Evolutionary conservation across 2,797 vertebrate genomes (phyloP), one percentile per base, ranked within the genome.

Genomic region (Sebastes dallii): DNA sequence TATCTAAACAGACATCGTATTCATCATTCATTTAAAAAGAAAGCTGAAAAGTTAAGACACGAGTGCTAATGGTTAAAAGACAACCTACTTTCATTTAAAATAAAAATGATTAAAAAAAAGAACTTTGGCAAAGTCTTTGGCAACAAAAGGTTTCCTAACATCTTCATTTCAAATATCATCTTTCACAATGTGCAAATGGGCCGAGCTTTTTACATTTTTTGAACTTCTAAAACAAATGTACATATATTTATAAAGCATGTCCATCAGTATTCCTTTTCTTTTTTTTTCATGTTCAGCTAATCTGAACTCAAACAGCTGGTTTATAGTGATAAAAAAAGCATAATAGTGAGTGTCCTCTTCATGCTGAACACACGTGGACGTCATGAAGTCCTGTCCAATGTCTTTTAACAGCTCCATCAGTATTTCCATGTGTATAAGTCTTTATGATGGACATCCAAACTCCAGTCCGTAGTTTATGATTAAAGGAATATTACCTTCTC

Each of bases 401-500:
- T 75, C 56, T 75, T 68, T 60, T 12, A 52, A 75, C 12, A 5
- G 32, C 13, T 76, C 64, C 24, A 0, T 54, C 68, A 13, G n/a
- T 18, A 9, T 39, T 39, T 82, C 36, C 60, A 6, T 13, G 34
- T 27, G 32, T 29, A 6, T 1, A 24, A 55, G 66, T 77, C 68
- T 66, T 34, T 50, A 5, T 30, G 52, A 32, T 22, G 52, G 42
- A 46, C 42, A 46, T 18, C 42, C 42, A 46, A 34, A 34, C 10
- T 71, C 72, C 80, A 52, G 74, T 27, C 25, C 16, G 72, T 2
- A 2, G 61, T 67, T 50, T 10, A 1, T 8, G 22, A 2, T 89
- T 84, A 99, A 87, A 98, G 95, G 89, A 96, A 97, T 75, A 97
- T 95, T 1, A 96, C 94, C 4, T 96, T 95, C 78, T 98, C 97